These are phyloP conservation scores for Sula dactylatra DNA, from an alignment of 2,113 vertebrate species.

Conservation along the genomic window DNA sequence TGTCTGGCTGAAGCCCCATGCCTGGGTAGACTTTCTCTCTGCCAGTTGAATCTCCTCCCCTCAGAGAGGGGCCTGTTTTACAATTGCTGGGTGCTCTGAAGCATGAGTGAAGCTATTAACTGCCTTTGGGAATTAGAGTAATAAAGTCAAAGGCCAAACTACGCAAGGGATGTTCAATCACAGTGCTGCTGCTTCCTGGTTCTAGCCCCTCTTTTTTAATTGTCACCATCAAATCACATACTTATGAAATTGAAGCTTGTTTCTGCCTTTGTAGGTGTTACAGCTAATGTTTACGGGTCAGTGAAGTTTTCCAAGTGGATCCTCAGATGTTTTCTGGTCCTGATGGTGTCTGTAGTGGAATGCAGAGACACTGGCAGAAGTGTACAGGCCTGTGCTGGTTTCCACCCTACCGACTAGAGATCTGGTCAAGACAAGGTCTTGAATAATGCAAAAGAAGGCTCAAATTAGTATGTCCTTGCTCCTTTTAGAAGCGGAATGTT, in stretches of 20 bases:
- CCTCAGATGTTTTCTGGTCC: neutral
- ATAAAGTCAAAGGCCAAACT: neutral
- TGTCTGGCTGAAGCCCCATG: fast-evolving
- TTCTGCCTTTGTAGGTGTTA: neutral
- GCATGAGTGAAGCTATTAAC: neutral
- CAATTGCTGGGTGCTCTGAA: neutral
- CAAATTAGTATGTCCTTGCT: neutral
- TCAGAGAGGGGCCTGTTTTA: neutral
- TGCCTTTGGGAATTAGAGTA: neutral
- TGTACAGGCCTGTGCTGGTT: fast-evolving
- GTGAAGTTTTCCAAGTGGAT: neutral
- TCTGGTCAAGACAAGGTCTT: neutral
- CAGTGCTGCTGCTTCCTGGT: neutral
- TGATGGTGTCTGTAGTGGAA: neutral
- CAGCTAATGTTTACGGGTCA: fast-evolving
- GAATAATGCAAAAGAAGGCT: neutral
- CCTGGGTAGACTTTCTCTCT: neutral
- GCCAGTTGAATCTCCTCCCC: neutral
- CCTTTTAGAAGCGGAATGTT: neutral
- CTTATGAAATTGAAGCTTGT: fast-evolving
- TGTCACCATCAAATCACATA: fast-evolving
- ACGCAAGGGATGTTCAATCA: neutral
- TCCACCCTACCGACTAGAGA: neutral
- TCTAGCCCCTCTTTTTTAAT: neutral
- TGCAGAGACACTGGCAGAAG: neutral